These are phyloP conservation scores for Gambusia affinis DNA, from an alignment of 2,113 vertebrate species.

Conservation along the genomic window DNA sequence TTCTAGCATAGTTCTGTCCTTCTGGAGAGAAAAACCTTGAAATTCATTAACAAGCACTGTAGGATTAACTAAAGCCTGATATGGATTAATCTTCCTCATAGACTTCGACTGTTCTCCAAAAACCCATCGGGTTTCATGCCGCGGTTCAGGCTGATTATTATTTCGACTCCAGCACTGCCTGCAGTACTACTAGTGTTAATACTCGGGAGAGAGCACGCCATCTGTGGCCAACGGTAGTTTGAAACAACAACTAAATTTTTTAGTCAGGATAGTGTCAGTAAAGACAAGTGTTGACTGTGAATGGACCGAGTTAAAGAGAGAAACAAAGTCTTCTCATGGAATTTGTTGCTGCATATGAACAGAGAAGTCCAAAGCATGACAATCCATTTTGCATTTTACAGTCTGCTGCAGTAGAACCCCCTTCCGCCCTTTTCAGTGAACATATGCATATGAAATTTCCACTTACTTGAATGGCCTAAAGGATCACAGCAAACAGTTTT, in stretches of 20 bases:
- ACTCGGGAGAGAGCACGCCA: neutral
- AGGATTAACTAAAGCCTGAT: conserved; percentile 1
- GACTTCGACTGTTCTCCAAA: neutral
- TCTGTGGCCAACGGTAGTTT: neutral
- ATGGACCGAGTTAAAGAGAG: neutral
- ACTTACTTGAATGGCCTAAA: too few relatives aligned
- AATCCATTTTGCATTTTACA: too few relatives aligned
- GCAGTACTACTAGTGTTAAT: neutral
- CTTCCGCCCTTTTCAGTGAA: too few relatives aligned
- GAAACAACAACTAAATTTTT: neutral
- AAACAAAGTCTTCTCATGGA: too few relatives aligned
- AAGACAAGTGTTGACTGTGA: neutral
- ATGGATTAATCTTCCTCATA: neutral
- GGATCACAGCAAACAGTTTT: too few relatives aligned
- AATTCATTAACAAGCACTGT: neutral
- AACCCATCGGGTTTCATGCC: neutral
- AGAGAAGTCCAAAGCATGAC: too few relatives aligned
- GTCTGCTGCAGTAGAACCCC: too few relatives aligned
- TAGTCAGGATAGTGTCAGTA: neutral
- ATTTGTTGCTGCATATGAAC: too few relatives aligned
- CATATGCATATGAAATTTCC: too few relatives aligned
- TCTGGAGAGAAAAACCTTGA: neutral
- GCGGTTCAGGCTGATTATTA: neutral
- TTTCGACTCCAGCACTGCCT: neutral
- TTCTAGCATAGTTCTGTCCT: neutral